Evolutionary conservation across 2,113 vertebrate species (phyloP), one percentile per base, ranked within the genome.

Genomic region (Ranitomeya variabilis): DNA sequence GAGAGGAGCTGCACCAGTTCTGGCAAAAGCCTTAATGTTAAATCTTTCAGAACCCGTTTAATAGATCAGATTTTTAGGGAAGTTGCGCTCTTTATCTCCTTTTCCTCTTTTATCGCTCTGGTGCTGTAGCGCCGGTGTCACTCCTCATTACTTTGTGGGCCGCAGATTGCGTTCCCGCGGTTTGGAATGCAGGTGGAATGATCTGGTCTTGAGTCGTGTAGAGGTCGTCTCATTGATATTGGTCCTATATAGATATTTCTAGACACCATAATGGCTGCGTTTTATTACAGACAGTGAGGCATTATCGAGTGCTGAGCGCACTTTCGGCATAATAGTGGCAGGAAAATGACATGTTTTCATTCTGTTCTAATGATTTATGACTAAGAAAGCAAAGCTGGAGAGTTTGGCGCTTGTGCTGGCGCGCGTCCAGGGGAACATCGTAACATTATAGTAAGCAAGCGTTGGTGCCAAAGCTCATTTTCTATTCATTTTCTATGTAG

Each of bases 361-460:
- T 87, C 67, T 87, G 86, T 87, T 87, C 52, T 87, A 82, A 87
- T 87, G 86, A 87, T 87, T 87, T 87, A 87, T 87, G 86, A 82
- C 86, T 87, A 81, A 87, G 79, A 79, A 87, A 87, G 86, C 86
- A 87, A 87, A 51, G 78, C 79, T 87, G 64, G 78, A 73, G 78
- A 80, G 54, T 52, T 19, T 14, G 18, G 15, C 73, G 86, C 86
- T 87, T 87, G 26, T 57, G 12, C 82, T 87, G 86, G 86, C 54
- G 31, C 12, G 2, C 19, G 18, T 54, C 86, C 86, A 87, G 71
- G 19, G 86, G 55, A 82, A 59, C 86, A 87, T 87, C 52, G 86
- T 81, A 87, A 87, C 78, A 87, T 87, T 87, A 87, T 87, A 87
- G 86, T 87, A 81, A 82, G 59, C 52, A 73, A 87, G 64, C 82